Base-by-base conservation (phyloP, 1,140 invertebrate species). In the Anoplolepis gracilipes region DNA sequence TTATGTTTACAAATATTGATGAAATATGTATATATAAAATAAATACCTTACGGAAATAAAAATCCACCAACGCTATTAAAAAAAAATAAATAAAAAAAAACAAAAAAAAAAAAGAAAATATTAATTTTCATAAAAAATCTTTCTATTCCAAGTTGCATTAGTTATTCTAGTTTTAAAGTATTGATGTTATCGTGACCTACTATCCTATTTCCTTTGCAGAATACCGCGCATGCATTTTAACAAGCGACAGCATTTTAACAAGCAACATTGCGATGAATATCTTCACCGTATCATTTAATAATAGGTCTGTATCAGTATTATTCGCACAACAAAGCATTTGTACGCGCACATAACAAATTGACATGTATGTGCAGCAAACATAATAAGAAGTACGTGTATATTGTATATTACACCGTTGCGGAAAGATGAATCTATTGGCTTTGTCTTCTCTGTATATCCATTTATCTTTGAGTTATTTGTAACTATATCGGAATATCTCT, bases 221-320 rank as follows among this genome's bases (percentile, higher is more conserved):
- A 59, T 72, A 67, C 30, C 22, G 76, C 42, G 76, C 55, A 82
- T 82, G 78, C 36, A 82, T 73, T 82, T 82, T 82, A 82, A 82
- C 64, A 70, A 55, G 64, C 53, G 49, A 81, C 39, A 72, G 53
- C 30, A 72, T 72, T 59, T 73, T 82, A 57, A 73, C 78, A 25
- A 81, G 64, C 16, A 72, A 81, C 49, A 39, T 42, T 57, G 49
- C 77, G 77, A 70, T 72, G 22, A 81, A 59, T 72, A 72, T 81
- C 28, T 72, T 57, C 16, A 42, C 5, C 16, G 53, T 33, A 72
- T 72, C 36, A 5, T 59, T 33, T 55, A 55, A 42, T 82, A 61
- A 81, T 36, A 70, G 36, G 30, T 46, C 39, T 67, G 62, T 57
- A 59, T 59, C 65, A 30, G 13, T 19, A 59, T 70, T 81, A 81